Base-by-base conservation (phyloP, 2,113 vertebrate species). In the Nanorana parkeri region DNA sequence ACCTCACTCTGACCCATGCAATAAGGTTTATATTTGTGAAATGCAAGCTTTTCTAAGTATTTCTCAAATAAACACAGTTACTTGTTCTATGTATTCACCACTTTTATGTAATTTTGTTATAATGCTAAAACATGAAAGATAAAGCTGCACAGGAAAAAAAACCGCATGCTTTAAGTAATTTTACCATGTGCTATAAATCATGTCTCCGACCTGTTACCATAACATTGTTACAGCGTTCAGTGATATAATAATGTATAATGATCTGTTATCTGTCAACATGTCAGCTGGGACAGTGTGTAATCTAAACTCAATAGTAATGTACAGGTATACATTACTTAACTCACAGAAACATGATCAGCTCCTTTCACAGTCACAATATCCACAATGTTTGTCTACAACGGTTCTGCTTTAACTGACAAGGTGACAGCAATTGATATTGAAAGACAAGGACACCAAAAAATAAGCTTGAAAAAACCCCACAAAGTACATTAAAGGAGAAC, bases 231-330 rank as follows among this genome's bases (percentile, higher is more conserved):
- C 29, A 68, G 8, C 29, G 21, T 54, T 4, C 19, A 66, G 58
- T 26, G 21, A 47, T 64, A 77, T 64, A 51, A 77, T 56, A 64
- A 64, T 66, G 54, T 21, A 28, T 69, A 79, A 79, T 69, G 58
- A 81, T 64, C 23, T 32, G 58, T 64, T 64, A 63, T 73, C 47
- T 73, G 78, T 81, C 77, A 79, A 69, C 65, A 79, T 56, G 19
- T 36, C 68, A 72, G 58, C 54, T 29, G 10, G 41, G 56, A 63
- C 64, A 32, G 72, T 65, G 52, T 52, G 58, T 72, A 72, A 61
- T 64, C 36, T n/a, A 81, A 81, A 72, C 20, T 47, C 29, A 73
- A 73, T 81, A 81, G 58, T 55, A 64, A 13, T n/a, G 13, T 20
- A 26, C 47, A 81, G 17, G 17, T 80, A 69, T 71, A 29, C 54